Percentiles rank a stretch among this genome's conserved stretches.
These are phyloP conservation scores for Eupithecia centaureata DNA, from an alignment of 2,888 invertebrate species.

Conservation along the genomic window DNA sequence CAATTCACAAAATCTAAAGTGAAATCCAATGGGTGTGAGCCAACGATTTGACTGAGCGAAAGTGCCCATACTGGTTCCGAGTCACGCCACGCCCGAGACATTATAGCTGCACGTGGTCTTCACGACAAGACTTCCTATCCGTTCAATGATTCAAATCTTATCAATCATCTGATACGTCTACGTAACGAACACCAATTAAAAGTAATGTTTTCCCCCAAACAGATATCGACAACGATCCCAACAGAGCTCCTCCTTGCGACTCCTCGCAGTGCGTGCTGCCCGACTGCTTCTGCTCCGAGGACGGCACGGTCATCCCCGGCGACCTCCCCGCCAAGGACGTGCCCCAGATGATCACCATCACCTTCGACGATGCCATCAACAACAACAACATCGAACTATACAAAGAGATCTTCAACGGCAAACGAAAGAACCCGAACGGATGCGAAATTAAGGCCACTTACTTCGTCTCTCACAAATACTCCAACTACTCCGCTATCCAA, in stretches of 20 bases:
- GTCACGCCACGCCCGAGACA: constrained; percentile 54
- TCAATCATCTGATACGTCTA: background rate
- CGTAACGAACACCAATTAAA: background rate
- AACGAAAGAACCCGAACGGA: constrained; percentile 95
- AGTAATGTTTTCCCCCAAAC: constrained; percentile 44
- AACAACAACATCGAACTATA: constrained; percentile 97
- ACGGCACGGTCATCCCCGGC: constrained; percentile 93
- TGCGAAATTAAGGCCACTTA: constrained; percentile 96
- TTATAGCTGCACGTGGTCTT: constrained; percentile 45
- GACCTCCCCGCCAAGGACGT: constrained; percentile 93
- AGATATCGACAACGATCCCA: constrained; percentile 97
- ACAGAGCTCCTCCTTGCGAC: constrained; percentile 95
- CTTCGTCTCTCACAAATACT: constrained; percentile 96
- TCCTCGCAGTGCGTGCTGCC: constrained; percentile 93
- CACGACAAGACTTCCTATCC: background rate
- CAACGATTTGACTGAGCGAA: constrained; percentile 74
- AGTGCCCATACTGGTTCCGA: constrained; percentile 78
- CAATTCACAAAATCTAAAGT: constrained; percentile 65
- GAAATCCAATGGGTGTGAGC: constrained; percentile 72
- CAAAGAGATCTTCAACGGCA: constrained; percentile 95
- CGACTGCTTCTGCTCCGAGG: constrained; percentile 97
- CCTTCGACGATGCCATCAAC: constrained; percentile 97
- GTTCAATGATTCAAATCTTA: background rate
- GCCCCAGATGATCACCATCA: constrained; percentile 97
- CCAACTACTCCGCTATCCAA: constrained; percentile 96